Base-by-base conservation (phyloP, 2,888 invertebrate genomes). In the Rhabditophanes sp. region DNA sequence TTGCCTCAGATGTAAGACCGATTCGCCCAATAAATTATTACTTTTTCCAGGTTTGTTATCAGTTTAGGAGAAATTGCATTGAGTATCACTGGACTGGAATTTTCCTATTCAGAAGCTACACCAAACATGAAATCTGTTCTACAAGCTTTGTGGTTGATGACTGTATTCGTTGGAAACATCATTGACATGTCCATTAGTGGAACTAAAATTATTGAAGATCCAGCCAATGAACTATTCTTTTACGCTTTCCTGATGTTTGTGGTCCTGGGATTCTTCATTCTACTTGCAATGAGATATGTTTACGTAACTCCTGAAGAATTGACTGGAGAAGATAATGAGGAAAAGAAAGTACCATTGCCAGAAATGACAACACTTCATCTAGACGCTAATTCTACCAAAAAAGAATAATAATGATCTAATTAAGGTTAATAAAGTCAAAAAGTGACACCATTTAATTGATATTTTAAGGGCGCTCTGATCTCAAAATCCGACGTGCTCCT, bases 1-100 rank as follows among this genome's bases (percentile, higher is more conserved):
- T 63, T 90, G 14, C 90, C 90, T 0, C 93, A 93, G 66, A 88
- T 87, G n/a, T n/a, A n/a, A n/a, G n/a, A n/a, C n/a, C n/a, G n/a
- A n/a, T n/a, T n/a, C n/a, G n/a, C n/a, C n/a, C n/a, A n/a, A n/a
- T n/a, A n/a, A n/a, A n/a, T n/a, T n/a, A n/a, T n/a, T n/a, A n/a
- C n/a, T n/a, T n/a, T n/a, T n/a, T n/a, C n/a, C n/a, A n/a, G n/a
- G n/a, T 69, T 88, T 30, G 72, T 88, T 11, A 79, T 96, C 56
- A 87, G 90, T 0, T 75, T 79, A 56, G 90, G 78, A 0, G 93
- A 96, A 68, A 80, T 93, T 25, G 80, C 93, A 78, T 85, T 88
- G 67, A 83, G 87, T 0, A 79, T 93, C 17, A 88, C 90, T 0
- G 90, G 90, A 0, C 71, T 93, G 15, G 82, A 85, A 65, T 93